Evolutionary conservation across 2,888 invertebrate species (phyloP).

Genomic region (Athalia cordata): DNA sequence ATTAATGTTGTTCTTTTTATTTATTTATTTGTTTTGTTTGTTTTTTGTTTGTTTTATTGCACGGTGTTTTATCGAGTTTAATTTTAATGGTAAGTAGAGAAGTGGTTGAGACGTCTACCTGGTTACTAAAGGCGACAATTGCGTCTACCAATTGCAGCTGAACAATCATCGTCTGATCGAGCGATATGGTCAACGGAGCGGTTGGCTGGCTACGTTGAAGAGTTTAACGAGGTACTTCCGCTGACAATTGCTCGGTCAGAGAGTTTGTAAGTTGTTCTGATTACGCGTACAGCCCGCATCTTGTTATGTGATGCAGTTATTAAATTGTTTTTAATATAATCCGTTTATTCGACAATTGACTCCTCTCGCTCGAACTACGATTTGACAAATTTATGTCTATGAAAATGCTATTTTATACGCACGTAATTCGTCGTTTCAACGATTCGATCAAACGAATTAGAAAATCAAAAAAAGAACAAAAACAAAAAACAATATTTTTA

Average conservation of each 20-base stretch:
- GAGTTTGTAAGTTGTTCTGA: slow-evolving; percentile 62
- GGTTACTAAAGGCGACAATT: slow-evolving; percentile 22
- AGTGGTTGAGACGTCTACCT: slow-evolving; percentile 4
- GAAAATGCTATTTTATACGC: too few species aligned
- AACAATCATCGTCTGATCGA: slow-evolving; percentile 45
- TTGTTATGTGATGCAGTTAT: slow-evolving; percentile 61
- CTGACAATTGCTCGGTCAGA: slow-evolving; percentile 65
- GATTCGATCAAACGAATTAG: too few species aligned
- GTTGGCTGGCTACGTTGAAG: slow-evolving; percentile 57
- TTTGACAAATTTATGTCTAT: too few species aligned
- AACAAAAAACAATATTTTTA: background rate
- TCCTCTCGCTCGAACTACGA: background rate
- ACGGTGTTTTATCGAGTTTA: too few species aligned
- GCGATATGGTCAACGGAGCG: slow-evolving; percentile 47
- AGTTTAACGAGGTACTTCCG: slow-evolving; percentile 71
- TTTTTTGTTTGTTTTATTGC: too few species aligned
- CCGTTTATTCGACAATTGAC: slow-evolving; percentile 50
- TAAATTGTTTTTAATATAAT: slow-evolving; percentile 60
- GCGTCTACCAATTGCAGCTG: slow-evolving; percentile 38
- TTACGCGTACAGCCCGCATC: slow-evolving; percentile 60
- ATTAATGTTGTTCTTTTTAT: too few species aligned
- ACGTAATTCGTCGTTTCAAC: too few species aligned
- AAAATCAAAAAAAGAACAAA: background rate
- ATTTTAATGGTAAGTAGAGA: too few species aligned
- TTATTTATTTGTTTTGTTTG: too few species aligned